Percentiles rank a stretch among this genome's conserved stretches.
Conservation (phyloP, 2,113 vertebrate species). For the Meles meles region DNA sequence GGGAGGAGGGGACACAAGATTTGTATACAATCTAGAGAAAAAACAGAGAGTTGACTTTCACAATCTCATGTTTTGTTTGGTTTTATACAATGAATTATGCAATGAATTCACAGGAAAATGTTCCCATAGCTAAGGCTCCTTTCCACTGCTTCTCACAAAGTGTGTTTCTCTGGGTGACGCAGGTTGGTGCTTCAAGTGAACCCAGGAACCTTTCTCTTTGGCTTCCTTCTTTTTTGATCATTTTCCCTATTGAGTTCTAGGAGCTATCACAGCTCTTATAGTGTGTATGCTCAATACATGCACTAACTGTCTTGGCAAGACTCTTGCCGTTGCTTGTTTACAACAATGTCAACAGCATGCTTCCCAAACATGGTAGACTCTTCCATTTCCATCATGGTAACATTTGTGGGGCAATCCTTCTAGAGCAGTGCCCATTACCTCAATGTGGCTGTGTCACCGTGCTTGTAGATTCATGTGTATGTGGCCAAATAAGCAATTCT, state of each 20-base stretch:
- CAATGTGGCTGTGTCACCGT: slow-evolving; percentile 91
- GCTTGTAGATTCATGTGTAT: slow-evolving; percentile 92
- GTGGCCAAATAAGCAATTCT: slow-evolving; percentile 87
- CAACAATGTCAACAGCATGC: slow-evolving; percentile 86
- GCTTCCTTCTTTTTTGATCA: slow-evolving; percentile 87
- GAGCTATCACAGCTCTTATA: slow-evolving; percentile 93
- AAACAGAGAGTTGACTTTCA: not conserved
- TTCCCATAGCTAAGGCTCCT: slow-evolving; percentile 88
- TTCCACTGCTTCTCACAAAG: slow-evolving; percentile 90
- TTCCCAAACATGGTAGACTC: slow-evolving; percentile 82
- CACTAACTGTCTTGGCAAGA: slow-evolving; percentile 93
- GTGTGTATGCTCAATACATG: slow-evolving; percentile 91
- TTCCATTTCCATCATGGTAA: slow-evolving; percentile 90
- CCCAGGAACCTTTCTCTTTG: slow-evolving; percentile 86
- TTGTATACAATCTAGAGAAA: not conserved
- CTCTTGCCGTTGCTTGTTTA: slow-evolving; percentile 94
- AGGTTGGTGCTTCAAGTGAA: slow-evolving; percentile 90
- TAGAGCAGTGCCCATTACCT: slow-evolving; percentile 90
- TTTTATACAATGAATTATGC: slow-evolving; percentile 77
- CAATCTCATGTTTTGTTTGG: slow-evolving; percentile 49
- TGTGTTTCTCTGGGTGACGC: slow-evolving; percentile 86
- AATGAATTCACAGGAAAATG: slow-evolving; percentile 92
- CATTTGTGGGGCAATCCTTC: slow-evolving; percentile 91
- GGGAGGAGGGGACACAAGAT: not conserved
- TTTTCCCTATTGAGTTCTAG: slow-evolving; percentile 91